Conservation (phyloP, 1,140 invertebrate species). For the Cotesia typhae region DNA sequence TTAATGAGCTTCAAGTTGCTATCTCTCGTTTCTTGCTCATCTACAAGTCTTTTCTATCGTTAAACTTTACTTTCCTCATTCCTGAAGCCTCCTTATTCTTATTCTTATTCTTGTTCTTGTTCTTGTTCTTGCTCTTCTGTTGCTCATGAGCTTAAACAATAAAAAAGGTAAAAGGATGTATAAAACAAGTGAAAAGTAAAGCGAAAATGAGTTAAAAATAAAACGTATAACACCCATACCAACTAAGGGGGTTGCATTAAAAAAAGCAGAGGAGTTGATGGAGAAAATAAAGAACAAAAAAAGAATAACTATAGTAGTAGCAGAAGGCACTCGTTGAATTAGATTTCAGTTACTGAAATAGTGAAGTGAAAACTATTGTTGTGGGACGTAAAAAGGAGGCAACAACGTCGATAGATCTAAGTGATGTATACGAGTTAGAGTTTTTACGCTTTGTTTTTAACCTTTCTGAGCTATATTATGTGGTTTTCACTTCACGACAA, state of each 20-base stretch:
- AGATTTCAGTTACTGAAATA: slow-evolving; percentile 42
- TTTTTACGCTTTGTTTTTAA: slow-evolving; percentile 34
- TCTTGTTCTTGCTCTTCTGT: background rate
- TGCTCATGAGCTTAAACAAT: background rate
- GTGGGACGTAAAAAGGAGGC: slow-evolving; percentile 39
- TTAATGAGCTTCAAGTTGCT: slow-evolving; percentile 7
- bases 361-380: slow-evolving; percentile 41
- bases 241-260: background rate
- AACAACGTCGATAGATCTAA: slow-evolving; percentile 24
- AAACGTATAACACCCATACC: background rate
- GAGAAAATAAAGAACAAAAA: background rate
- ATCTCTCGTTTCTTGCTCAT: slow-evolving; percentile 29
- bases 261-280: slow-evolving; percentile 4
- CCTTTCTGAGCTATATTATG: slow-evolving; percentile 26
- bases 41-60: slow-evolving; percentile 26
- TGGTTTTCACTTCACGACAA: no score
- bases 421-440: slow-evolving; percentile 47
- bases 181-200: background rate
- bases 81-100: slow-evolving; percentile 13
- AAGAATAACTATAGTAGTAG: background rate
- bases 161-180: no score
- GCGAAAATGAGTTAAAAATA: background rate
- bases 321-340: slow-evolving; percentile 46
- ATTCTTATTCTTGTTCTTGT: background rate
- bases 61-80: slow-evolving; percentile 15